Base-by-base conservation (phyloP, 92 coral and sea anemone species). In the Siderastrea siderea region DNA sequence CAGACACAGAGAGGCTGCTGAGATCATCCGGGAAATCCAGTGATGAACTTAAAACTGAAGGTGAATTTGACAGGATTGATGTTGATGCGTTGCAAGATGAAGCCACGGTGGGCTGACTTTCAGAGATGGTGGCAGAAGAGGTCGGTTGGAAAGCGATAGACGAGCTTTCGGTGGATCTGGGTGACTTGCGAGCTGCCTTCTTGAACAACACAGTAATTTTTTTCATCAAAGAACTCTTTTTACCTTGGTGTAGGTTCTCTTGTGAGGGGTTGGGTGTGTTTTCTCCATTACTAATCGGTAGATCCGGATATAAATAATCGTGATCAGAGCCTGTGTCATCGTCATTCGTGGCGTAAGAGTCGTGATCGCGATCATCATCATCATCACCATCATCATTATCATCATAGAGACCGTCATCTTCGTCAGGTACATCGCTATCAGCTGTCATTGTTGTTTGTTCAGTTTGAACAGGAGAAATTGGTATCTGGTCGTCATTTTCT, bases 351-450 rank as follows among this genome's bases (percentile, higher is more conserved):
- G 47, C 15, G 46, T 70, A 52, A 47, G 5, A 3, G 19, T 49
- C 16, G 12, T 61, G 15, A 26, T 26, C 38, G 38, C 38, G 38
- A 26, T 26, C 38, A 26, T 26, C 71, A 49, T n/a, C 71, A 45
- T 67, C 83, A 54, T 71, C 58, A 52, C 62, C 83, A 61, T 68
- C 86, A 54, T 61, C 71, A 54, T 70, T 82, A 71, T 70, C 19
- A 16, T 86, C 78, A 8, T 52, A 17, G 48, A 45, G 52, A 14
- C 26, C 75, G 16, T 64, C 77, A 10, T 55, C 49, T 14, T 68
- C 62, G 57, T 26, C 38, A 26, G 38, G 38, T 26, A 26, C 38
- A 26, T 26, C 38, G 38, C 38, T 26, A 26, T 26, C 38, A 26
- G 38, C 38, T 26, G 38, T 26, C 38, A 26, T 26, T 26, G 38